Base-by-base conservation (phyloP, 2,113 vertebrate genomes). In the Notiomystis cincta region DNA sequence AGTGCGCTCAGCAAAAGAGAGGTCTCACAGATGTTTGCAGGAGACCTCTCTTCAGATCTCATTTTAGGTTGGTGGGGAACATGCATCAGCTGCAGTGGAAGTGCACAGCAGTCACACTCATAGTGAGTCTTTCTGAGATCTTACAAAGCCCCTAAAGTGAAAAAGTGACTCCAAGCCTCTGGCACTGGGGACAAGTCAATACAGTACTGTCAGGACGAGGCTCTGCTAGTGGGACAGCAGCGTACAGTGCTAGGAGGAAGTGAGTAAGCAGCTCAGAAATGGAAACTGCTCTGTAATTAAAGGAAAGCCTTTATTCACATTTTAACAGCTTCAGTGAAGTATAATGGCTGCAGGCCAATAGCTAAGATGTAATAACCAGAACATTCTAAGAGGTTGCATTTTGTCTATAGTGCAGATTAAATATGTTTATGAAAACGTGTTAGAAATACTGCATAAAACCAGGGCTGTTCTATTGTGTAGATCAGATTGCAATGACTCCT, bases 401-500 rank as follows among this genome's bases (percentile, higher is more conserved):
- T 87, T 85, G 45, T 56, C 66, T 77, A 3, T 65, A 54, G 27
- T 64, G 65, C 40, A 69, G 58, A 88, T 88, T 33, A 76, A 81
- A 25, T 58, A 84, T 57, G 45, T 85, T 93, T 50, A 67, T 61
- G 58, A 82, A 93, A 92, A 82, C 44, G 24, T 40, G 8, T 70
- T 87, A 67, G 53, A 91, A 90, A 85, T 87, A 28, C 21, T 76
- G 18, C 30, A 61, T 79, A 48, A 90, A 79, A 69, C 22, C 6
- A 5, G 15, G 23, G 15, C 37, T 69, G 31, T 45, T 94, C 40
- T 35, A 23, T 31, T 40, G 25, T 37, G 48, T 82, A 51, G 58
- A 79, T 9, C 66, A 56, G 60, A 81, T 69, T 85, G 75, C 92
- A 94, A 88, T 72, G 16, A 28, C 58, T 80, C 62, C 22, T 56